Conservation (phyloP, 2,888 invertebrate genomes). For the Euclidia mi region DNA sequence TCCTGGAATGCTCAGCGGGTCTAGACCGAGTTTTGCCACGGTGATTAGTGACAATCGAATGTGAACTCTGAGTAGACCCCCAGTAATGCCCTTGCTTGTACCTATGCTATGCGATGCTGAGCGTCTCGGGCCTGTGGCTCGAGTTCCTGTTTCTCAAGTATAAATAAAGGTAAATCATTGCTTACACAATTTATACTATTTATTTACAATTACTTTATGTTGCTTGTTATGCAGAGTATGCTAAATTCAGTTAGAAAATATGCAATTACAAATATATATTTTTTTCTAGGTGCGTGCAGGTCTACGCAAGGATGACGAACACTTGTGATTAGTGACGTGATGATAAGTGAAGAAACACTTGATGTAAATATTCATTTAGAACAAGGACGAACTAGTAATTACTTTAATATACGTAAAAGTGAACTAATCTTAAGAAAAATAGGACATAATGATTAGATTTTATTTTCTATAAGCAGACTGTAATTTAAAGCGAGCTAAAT, state of each 20-base stretch:
- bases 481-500: slow-evolving; percentile 1
- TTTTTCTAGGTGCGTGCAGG: neutral
- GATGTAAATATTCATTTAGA: slow-evolving; percentile 1
- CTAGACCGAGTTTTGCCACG: too few relatives aligned
- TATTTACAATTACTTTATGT: neutral
- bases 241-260: too few relatives aligned
- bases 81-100: too few relatives aligned
- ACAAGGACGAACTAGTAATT: neutral
- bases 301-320: neutral
- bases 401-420: slow-evolving; percentile 3
- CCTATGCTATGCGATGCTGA: too few relatives aligned
- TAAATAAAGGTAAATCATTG: too few relatives aligned
- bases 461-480: neutral
- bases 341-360: neutral
- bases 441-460: too few relatives aligned
- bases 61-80: too few relatives aligned
- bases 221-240: neutral
- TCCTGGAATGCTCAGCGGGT: too few relatives aligned
- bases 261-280: neutral
- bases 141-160: too few relatives aligned
- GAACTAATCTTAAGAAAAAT: neutral
- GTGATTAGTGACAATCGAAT: too few relatives aligned
- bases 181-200: too few relatives aligned
- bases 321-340: neutral
- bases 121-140: too few relatives aligned